Evolutionary conservation across 37 sponge, comb jelly and placozoan genomes (phyloP).

Genomic region (Corticium candelabrum): DNA sequence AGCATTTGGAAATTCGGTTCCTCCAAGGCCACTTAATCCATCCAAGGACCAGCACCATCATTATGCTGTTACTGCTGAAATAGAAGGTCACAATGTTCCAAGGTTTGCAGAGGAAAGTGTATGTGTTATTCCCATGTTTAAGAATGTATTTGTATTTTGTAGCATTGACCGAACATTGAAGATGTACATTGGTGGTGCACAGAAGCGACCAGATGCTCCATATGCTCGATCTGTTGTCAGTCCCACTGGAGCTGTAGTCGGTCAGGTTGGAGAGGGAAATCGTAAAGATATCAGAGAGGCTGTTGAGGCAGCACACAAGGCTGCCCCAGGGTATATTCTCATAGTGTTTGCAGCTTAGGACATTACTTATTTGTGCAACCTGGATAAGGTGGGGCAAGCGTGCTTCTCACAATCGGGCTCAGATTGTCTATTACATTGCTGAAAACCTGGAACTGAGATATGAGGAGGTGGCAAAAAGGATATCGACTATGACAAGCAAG

Average conservation of each 20-base stretch:
- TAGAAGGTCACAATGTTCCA: slow-evolving; percentile 43
- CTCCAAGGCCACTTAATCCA: slow-evolving; percentile 86
- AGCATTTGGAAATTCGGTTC: slow-evolving; percentile 59
- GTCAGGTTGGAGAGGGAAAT: slow-evolving; percentile 90
- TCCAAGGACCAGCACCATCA: slow-evolving; percentile 33
- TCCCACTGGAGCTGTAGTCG: slow-evolving; percentile 55
- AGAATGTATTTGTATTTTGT: neutral
- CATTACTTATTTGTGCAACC: neutral
- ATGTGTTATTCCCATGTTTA: neutral
- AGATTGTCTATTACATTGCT: slow-evolving; percentile 95
- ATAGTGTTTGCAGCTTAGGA: neutral
- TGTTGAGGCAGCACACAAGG: slow-evolving; percentile 93
- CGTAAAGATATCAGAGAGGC: slow-evolving; percentile 95
- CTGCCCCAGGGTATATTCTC: slow-evolving; percentile 68
- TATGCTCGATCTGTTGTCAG: slow-evolving; percentile 61
- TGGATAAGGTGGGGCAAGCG: slow-evolving; percentile 80
- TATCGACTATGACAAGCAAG: slow-evolving; percentile 64
- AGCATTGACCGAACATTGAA: slow-evolving; percentile 87
- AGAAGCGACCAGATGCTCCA: slow-evolving; percentile 87
- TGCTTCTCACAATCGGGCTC: slow-evolving; percentile 94
- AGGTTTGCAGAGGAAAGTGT: slow-evolving; percentile 25
- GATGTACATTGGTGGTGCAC: slow-evolving; percentile 91
- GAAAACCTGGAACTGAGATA: slow-evolving; percentile 89
- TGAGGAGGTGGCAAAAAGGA: slow-evolving; percentile 64
- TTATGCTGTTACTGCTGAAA: neutral